Evolutionary conservation across 2,113 vertebrate species (phyloP).

Genomic region (Rhea pennata): DNA sequence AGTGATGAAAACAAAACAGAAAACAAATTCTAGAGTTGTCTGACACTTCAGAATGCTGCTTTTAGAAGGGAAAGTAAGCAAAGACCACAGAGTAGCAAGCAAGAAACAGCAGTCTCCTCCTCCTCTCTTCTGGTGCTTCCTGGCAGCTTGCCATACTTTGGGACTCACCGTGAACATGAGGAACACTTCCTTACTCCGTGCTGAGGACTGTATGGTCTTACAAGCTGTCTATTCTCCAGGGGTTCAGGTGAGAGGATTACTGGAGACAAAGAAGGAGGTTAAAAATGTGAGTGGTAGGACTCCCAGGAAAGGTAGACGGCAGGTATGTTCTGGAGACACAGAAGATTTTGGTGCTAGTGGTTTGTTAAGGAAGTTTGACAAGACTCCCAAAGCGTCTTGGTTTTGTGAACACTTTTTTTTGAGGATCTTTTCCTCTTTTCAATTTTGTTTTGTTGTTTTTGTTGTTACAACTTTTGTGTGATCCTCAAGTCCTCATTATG

Average conservation of each 20-base stretch:
- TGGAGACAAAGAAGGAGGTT: neutral
- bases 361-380: neutral
- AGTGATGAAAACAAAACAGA: neutral
- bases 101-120: neutral
- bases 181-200: neutral
- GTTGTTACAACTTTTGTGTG: neutral
- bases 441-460: neutral
- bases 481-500: neutral
- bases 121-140: neutral
- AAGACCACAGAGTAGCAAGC: neutral
- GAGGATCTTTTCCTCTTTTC: neutral
- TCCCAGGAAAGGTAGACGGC: neutral
- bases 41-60: neutral
- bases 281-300: neutral
- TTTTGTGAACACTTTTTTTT: neutral
- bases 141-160: neutral
- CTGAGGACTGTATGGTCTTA: neutral
- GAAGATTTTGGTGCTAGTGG: neutral
- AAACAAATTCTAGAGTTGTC: neutral
- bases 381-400: neutral
- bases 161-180: neutral
- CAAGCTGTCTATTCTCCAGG: neutral
- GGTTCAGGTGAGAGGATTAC: neutral
- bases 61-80: neutral
- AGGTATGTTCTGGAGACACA: neutral